Percentiles rank a stretch among this genome's conserved stretches.
phyloP scores from a whole-genome alignment of 2,888 invertebrate genomes.

The Lacanobia wlatinum region DNA sequence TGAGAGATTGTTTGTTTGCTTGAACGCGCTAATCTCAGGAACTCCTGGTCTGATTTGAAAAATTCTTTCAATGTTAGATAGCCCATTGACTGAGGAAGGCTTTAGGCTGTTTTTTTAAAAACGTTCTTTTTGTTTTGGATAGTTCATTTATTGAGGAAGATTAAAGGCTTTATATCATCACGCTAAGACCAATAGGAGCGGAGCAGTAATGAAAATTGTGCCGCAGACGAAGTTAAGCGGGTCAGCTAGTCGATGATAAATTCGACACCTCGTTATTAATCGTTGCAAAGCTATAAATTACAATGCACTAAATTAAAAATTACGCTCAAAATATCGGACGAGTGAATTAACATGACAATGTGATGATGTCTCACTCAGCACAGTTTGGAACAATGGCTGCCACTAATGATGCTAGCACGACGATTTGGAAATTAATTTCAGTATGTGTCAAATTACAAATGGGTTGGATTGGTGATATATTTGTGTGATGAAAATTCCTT shows the following conservation, averaged over 20 bases:
- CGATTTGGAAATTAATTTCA: slow-evolving; percentile 46
- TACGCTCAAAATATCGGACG: slow-evolving; percentile 2
- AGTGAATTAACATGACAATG: slow-evolving; percentile 13
- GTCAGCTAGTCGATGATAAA: neutral
- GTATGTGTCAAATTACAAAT: slow-evolving; percentile 27
- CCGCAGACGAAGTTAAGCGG: too few species aligned
- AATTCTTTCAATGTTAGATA: too few species aligned
- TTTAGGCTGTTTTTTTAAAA: too few species aligned
- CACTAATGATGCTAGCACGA: slow-evolving; percentile 36
- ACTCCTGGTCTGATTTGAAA: too few species aligned
- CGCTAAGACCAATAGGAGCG: too few species aligned
- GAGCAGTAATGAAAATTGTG: too few species aligned
- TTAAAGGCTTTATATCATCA: too few species aligned
- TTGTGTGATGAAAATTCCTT: neutral
- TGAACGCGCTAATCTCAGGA: too few species aligned
- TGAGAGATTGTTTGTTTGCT: too few species aligned
- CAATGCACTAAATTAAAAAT: slow-evolving; percentile 29
- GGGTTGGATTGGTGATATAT: slow-evolving; percentile 10
- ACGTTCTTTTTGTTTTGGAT: too few species aligned
- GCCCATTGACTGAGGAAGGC: too few species aligned
- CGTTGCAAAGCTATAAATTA: neutral
- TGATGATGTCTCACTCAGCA: slow-evolving; percentile 35
- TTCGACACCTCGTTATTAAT: slow-evolving; percentile 16
- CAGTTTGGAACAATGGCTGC: slow-evolving; percentile 42
- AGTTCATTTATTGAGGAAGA: too few species aligned